Evolutionary conservation across 2,797 vertebrate genomes (phyloP).

Genomic region (Falco novaeseelandiae): DNA sequence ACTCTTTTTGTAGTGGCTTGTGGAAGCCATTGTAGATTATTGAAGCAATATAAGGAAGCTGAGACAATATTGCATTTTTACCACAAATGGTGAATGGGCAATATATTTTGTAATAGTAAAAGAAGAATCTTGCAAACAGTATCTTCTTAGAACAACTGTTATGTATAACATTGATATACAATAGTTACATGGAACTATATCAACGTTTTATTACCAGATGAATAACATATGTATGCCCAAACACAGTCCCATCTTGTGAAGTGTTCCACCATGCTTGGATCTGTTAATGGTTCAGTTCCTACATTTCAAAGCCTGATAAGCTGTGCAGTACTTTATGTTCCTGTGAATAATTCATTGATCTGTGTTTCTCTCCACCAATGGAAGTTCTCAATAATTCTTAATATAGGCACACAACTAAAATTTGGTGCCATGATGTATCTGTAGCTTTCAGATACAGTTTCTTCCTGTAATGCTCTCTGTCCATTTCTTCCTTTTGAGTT

Average conservation of each 20-base stretch:
- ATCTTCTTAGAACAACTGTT: neutral
- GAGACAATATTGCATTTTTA: neutral
- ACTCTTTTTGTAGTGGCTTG: neutral
- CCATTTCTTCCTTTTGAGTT: neutral
- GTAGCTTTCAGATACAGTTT: neutral
- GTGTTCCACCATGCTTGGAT: neutral
- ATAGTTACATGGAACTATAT: neutral
- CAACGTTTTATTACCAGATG: neutral
- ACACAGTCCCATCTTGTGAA: neutral
- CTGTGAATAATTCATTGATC: neutral
- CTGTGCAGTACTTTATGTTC: neutral
- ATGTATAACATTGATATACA: neutral
- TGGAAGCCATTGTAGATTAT: neutral
- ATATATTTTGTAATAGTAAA: neutral
- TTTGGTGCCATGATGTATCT: neutral
- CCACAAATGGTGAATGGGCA: neutral
- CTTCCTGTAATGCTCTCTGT: neutral
- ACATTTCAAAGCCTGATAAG: neutral
- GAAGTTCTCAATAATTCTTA: neutral
- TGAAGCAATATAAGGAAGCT: neutral
- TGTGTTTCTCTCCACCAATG: neutral
- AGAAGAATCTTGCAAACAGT: neutral
- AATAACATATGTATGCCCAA: neutral
- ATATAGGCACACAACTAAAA: neutral
- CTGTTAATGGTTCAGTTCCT: neutral